These are phyloP conservation scores for Macrobrachium nipponense DNA, from an alignment of 1,140 invertebrate genomes.

Conservation along the genomic window DNA sequence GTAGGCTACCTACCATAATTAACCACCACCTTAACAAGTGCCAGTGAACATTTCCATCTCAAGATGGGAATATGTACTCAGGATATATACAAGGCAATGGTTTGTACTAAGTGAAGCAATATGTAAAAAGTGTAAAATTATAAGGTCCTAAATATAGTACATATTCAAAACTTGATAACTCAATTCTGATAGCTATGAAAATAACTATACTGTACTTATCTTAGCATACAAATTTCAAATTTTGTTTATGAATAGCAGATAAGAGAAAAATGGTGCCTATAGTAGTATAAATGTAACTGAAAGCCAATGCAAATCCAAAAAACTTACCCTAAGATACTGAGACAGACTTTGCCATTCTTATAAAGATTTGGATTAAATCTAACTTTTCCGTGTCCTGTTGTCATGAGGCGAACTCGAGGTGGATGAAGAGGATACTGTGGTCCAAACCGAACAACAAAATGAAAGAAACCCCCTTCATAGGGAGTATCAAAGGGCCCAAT, in stretches of 20 bases:
- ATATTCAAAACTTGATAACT: too few species aligned
- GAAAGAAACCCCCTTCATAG: slow-evolving; percentile 77
- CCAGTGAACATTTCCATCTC: too few species aligned
- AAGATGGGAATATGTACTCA: too few species aligned
- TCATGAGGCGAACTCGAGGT: slow-evolving; percentile 39
- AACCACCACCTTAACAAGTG: too few species aligned
- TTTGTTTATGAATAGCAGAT: background rate
- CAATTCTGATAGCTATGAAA: too few species aligned
- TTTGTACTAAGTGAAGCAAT: too few species aligned
- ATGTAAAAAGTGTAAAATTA: too few species aligned
- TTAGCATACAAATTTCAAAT: background rate
- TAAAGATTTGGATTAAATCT: slow-evolving; percentile 52
- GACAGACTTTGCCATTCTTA: slow-evolving; percentile 53
- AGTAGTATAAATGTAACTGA: background rate
- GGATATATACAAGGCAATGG: too few species aligned
- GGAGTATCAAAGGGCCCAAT: slow-evolving; percentile 77
- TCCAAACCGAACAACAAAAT: slow-evolving; percentile 72
- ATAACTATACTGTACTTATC: too few species aligned
- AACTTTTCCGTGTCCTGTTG: slow-evolving; percentile 38
- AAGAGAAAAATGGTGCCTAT: background rate
- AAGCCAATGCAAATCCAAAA: background rate
- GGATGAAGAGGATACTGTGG: slow-evolving; percentile 50
- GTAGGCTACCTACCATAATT: too few species aligned
- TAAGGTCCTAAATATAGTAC: too few species aligned
- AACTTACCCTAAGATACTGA: slow-evolving; percentile 51